phyloP scores from a whole-genome alignment of 2,113 vertebrate species.

The Sinocyclocheilus grahami region DNA sequence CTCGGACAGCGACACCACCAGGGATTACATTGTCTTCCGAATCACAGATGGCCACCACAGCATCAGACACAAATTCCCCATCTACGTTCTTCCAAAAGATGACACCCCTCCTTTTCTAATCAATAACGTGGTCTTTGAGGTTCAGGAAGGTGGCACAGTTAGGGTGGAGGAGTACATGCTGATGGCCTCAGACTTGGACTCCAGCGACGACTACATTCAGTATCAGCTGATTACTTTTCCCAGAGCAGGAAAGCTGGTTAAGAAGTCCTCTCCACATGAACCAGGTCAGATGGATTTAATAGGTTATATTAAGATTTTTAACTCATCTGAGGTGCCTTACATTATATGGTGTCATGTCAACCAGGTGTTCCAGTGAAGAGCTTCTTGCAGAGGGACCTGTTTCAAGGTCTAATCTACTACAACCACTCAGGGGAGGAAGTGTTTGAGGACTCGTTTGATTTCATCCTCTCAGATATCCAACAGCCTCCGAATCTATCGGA shows the following conservation, averaged over 20 bases:
- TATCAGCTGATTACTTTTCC: conserved; percentile 59
- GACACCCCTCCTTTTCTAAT: conserved; percentile 73
- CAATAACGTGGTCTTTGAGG: conserved; percentile 73
- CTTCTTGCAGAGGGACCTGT: conserved; percentile 76
- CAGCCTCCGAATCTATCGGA: conserved; percentile 75
- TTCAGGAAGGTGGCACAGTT: conserved; percentile 67
- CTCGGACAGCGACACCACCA: too few relatives aligned
- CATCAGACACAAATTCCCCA: conserved; percentile 72
- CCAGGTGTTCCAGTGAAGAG: conserved; percentile 64
- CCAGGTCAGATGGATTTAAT: conserved; percentile 58
- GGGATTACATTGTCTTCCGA: conserved; percentile 72
- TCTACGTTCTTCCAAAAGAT: conserved; percentile 74
- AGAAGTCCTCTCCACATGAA: conserved; percentile 59
- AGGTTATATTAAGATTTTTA: neutral
- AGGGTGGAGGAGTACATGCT: conserved; percentile 64
- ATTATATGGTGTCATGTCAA: neutral
- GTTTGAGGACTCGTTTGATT: conserved; percentile 75
- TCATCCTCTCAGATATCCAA: conserved; percentile 75
- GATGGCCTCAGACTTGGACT: conserved; percentile 73
- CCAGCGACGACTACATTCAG: conserved; percentile 72
- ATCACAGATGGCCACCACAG: conserved; percentile 76
- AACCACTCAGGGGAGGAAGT: conserved; percentile 73
- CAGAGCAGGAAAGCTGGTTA: conserved; percentile 64
- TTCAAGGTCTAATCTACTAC: conserved; percentile 75
- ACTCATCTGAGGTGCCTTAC: neutral